Percentiles rank a stretch among this genome's conserved stretches.
Conservation (phyloP, 2,888 invertebrate genomes). For the Papilio demoleus region DNA sequence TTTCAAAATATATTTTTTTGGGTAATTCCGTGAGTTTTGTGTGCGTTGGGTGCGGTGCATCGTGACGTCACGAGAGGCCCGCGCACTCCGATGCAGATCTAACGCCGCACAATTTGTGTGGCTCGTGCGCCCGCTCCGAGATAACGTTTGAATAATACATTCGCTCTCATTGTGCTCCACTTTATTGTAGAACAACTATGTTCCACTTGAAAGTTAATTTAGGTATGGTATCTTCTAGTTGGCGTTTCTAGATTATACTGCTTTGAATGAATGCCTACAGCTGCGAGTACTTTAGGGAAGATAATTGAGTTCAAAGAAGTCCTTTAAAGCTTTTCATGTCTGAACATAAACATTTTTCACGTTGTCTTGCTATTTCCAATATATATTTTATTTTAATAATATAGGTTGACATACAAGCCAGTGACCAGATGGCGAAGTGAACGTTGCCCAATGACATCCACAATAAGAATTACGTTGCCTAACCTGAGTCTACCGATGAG, state of each 20-base stretch:
- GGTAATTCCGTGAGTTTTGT: conserved; percentile 11
- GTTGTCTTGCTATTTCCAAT: not conserved
- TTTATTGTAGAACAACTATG: conserved; percentile 53
- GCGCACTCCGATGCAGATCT: conserved; percentile 57
- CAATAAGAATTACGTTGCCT: too few species aligned
- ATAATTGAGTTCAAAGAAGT: conserved; percentile 1
- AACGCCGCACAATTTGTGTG: conserved; percentile 71
- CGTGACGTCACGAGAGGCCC: conserved; percentile 53
- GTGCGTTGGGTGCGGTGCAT: conserved; percentile 46
- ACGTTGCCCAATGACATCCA: too few species aligned
- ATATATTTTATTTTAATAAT: not conserved
- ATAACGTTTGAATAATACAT: conserved; percentile 73
- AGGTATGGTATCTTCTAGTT: conserved; percentile 31
- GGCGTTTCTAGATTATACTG: conserved; percentile 20
- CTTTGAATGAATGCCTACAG: conserved; percentile 41
- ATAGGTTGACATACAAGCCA: too few species aligned
- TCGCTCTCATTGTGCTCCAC: conserved; percentile 64
- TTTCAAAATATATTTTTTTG: conserved; percentile 3
- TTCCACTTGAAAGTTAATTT: conserved; percentile 32
- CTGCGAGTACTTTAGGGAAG: not conserved
- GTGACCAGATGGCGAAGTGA: too few species aligned
- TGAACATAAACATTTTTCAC: not conserved
- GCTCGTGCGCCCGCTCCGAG: conserved; percentile 66
- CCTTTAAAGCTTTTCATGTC: not conserved
- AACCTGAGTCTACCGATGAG: too few species aligned